phyloP scores from a whole-genome alignment of 2,113 vertebrate genomes.

The Damaliscus lunatus region DNA sequence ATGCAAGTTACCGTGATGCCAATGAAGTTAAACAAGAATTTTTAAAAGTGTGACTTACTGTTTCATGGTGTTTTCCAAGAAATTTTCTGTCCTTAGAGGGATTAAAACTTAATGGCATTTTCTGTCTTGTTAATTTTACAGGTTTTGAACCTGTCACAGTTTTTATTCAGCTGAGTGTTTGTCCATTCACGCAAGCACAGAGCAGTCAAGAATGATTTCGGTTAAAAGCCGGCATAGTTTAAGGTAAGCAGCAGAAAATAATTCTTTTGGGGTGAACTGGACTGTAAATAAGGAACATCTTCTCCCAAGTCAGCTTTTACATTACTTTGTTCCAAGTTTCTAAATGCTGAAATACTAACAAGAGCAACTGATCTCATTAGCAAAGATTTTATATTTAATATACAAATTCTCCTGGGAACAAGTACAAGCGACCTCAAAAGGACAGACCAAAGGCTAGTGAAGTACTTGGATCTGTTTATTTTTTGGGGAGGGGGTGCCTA shows the following conservation, averaged over 20 bases:
- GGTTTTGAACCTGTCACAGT: background rate
- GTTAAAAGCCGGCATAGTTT: background rate
- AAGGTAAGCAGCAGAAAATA: background rate
- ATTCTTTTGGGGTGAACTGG: background rate
- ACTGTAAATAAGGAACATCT: background rate
- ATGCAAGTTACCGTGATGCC: background rate
- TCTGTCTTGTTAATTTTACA: background rate
- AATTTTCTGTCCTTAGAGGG: background rate
- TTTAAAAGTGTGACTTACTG: background rate
- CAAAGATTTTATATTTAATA: background rate
- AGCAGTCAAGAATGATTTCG: background rate
- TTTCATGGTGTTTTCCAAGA: background rate
- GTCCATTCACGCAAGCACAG: background rate
- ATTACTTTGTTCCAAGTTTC: background rate
- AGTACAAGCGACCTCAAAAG: background rate
- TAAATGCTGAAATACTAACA: background rate
- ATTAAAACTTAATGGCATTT: conserved; percentile 24
- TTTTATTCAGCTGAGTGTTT: background rate
- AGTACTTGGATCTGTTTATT: background rate
- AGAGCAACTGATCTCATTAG: background rate
- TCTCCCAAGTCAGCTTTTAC: background rate
- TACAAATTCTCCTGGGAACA: background rate
- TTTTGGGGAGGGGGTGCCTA: fast-evolving
- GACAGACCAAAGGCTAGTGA: background rate
- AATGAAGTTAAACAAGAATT: background rate